Evolutionary conservation across 2,113 vertebrate species (phyloP), one percentile per base, ranked within the genome.

Genomic region (Trogon melanurus): DNA sequence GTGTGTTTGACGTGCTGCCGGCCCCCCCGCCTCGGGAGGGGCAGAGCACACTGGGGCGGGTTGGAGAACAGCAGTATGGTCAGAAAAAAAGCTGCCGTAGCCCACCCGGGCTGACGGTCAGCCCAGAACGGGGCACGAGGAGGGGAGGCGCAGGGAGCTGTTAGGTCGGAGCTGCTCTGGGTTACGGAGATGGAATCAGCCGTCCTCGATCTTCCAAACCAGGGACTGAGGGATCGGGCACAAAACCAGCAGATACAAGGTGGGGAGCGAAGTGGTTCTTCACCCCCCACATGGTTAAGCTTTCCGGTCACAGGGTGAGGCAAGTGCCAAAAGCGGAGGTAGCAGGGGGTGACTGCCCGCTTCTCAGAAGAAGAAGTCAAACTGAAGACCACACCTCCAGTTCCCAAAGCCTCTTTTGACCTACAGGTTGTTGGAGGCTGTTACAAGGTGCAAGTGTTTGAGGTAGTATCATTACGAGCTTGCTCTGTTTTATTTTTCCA

Each of bases 61-160:
- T 14, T 48, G 74, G 38, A 82, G 70, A 47, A 7, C 36, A 47
- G 2, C 34, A 32, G 11, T 4, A 10, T 18, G n/a, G 34, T n/a
- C 73, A 53, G 53, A 18, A 56, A 19, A 36, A 66, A 57, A 41
- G 54, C 62, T 71, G 54, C 54, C 69, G 53, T 32, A 41, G 41
- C 41, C 41, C 41, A 41, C 41, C 41, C 41, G 13, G 41, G 11
- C 41, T 9, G 41, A 41, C 41, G 11, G 41, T 41, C 56, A 78
- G 29, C 54, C 32, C 36, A 36, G 44, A 54, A 60, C 1, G 29
- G 67, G 53, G 5, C 14, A 38, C 0, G 2, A 10, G 41, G 32
- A 54, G 73, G 72, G n/a, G 32, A 61, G 9, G 29, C 0, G 0
- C 50, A 61, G 3, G 0, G 2, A n/a, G 11, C n/a, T 65, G 11